These are phyloP conservation scores for Sparidentex hasta DNA, from an alignment of 2,797 vertebrate species.

Conservation along the genomic window DNA sequence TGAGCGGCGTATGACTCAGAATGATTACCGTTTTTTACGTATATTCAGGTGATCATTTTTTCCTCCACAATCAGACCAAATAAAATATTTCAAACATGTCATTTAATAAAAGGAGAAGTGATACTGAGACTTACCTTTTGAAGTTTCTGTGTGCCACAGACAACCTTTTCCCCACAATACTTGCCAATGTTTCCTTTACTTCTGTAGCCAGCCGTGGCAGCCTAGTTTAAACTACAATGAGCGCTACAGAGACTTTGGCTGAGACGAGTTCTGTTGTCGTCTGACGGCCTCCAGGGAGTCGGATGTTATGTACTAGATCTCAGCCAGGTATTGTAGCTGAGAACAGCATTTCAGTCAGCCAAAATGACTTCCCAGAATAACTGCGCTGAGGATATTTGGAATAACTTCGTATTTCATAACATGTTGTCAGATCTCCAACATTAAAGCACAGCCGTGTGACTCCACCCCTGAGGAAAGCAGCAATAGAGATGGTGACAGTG, in stretches of 20 bases:
- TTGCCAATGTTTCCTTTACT: background rate
- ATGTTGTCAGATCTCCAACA: background rate
- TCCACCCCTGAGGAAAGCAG: background rate
- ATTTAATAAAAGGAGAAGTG: no score
- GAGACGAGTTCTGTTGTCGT: background rate
- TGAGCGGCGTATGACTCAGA: background rate
- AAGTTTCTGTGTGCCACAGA: background rate
- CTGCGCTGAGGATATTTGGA: background rate
- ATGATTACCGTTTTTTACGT: background rate
- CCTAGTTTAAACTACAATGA: conserved; percentile 1
- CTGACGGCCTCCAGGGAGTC: conserved; percentile 1
- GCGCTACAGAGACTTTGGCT: background rate
- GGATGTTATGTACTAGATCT: background rate
- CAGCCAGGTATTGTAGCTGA: conserved; percentile 2
- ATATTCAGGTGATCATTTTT: background rate
- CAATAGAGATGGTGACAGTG: background rate
- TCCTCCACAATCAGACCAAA: background rate
- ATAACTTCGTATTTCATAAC: conserved; percentile 3
- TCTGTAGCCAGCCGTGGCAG: background rate
- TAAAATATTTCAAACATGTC: background rate
- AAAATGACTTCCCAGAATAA: conserved; percentile 12
- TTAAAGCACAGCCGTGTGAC: background rate
- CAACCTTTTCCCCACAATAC: background rate
- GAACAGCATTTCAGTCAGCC: conserved; percentile 5
- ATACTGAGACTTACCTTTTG: background rate